Conservation (phyloP, 1,140 invertebrate species). For the Asobara japonica region DNA sequence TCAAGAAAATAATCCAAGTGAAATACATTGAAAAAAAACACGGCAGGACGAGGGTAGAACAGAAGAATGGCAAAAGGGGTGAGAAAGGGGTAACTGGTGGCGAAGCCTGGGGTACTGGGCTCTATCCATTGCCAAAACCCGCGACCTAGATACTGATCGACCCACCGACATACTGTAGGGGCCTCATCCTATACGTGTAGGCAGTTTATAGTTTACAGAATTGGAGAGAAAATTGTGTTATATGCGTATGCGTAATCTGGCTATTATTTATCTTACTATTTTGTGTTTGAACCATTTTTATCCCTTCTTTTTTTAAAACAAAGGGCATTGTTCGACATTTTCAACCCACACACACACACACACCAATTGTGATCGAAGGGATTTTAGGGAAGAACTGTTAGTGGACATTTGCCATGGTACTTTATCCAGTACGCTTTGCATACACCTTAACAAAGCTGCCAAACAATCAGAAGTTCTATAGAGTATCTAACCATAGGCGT, state of each 20-base stretch:
- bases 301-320: no score
- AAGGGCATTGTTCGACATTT: no score
- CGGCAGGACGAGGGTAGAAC: neutral
- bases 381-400: no score
- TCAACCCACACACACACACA: no score
- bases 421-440: no score
- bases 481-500: no score
- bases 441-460: no score
- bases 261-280: neutral
- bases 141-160: slow-evolving; percentile 22
- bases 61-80: neutral
- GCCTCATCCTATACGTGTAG: slow-evolving; percentile 4
- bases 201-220: slow-evolving; percentile 7
- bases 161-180: slow-evolving; percentile 12
- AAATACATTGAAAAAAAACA: neutral
- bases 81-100: slow-evolving; percentile 9
- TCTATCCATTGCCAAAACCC: slow-evolving; percentile 13
- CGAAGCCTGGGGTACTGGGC: slow-evolving; percentile 12
- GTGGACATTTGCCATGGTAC: no score
- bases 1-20: neutral
- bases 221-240: neutral
- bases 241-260: neutral
- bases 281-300: no score
- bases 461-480: no score
- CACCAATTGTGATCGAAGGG: no score